Base-by-base conservation (phyloP, 30 jellyfish, hydroid and myxozoan genomes). In the Aurelia aurita complex sp. Pacific region DNA sequence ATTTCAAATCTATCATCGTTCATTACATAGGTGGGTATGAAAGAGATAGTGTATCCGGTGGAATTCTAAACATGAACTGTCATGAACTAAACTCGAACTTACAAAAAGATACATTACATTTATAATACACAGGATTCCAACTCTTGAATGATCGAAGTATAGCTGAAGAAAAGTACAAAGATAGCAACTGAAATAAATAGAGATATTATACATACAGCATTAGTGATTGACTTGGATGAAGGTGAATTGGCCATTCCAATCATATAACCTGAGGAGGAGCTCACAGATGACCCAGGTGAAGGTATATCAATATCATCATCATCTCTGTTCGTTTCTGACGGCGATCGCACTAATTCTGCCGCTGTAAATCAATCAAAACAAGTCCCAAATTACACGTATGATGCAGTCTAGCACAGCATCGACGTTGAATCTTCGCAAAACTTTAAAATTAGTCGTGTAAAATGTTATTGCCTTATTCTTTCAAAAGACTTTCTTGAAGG, bases 251-350 rank as follows among this genome's bases (percentile, higher is more conserved):
- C 60, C 50, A 80, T 52, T 46, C 83, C 86, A 2, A 62, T 72
- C 64, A 86, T 51, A 73, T 67, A 91, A 23, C 97, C 96, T 64
- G 96, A 73, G 18, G 87, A 73, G 4, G 96, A 92, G 61, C 85
- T 92, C 11, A 92, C 86, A 7, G 98, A 92, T 19, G 98, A 92
- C 14, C 96, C 86, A n/a, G 98, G 98, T 36, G 98, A 92, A 1
- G 98, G 90, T 14, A 86, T 82, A 18, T 86, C 82, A 46, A 46
- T 46, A 1, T 90, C 97, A 42, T 86, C 94, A 40, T 92, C 98
- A 29, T 92, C 98, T 32, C 83, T 83, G 79, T 90, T 90, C 50
- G 76, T 92, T 35, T 92, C 92, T 51, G 92, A 77, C 19, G 96
- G 96, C 61, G 96, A 86, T 61, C 82, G 50, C 52, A 79, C 82